Conservation (phyloP, 2,888 invertebrate species). For the Sphinx pinastri region DNA sequence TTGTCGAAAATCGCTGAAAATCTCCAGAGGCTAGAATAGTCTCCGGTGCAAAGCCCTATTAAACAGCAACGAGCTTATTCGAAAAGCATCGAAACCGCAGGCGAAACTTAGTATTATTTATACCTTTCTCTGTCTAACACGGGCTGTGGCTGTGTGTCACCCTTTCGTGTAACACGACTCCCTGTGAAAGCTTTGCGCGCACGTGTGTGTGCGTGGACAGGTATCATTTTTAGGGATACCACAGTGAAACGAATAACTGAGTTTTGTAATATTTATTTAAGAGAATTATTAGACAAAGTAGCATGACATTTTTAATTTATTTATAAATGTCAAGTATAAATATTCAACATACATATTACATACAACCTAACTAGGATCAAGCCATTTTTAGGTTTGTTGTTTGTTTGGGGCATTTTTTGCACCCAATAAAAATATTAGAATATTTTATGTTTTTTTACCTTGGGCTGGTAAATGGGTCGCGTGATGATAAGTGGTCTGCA, state of each 20-base stretch:
- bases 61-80: background rate
- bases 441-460: too few species aligned
- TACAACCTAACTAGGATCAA: too few species aligned
- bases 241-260: slow-evolving; percentile 36
- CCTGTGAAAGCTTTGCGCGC: slow-evolving; percentile 48
- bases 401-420: too few species aligned
- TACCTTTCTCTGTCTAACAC: slow-evolving; percentile 35
- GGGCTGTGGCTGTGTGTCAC: slow-evolving; percentile 42
- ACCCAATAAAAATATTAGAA: too few species aligned
- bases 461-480: too few species aligned
- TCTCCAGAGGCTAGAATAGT: too few species aligned
- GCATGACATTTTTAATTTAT: too few species aligned
- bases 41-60: background rate
- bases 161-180: slow-evolving; percentile 51
- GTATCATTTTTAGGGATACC: slow-evolving; percentile 43
- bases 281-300: background rate
- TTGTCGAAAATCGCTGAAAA: too few species aligned
- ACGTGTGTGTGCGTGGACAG: slow-evolving; percentile 57
- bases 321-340: too few species aligned
- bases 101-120: slow-evolving; percentile 7
- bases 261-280: slow-evolving; percentile 35
- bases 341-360: too few species aligned
- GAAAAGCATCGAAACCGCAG: background rate
- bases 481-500: too few species aligned
- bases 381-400: too few species aligned